Percentiles rank a stretch among this genome's conserved stretches.
Evolutionary conservation across 2,797 vertebrate species (phyloP).

Genomic region (Acanthopagrus latus): DNA sequence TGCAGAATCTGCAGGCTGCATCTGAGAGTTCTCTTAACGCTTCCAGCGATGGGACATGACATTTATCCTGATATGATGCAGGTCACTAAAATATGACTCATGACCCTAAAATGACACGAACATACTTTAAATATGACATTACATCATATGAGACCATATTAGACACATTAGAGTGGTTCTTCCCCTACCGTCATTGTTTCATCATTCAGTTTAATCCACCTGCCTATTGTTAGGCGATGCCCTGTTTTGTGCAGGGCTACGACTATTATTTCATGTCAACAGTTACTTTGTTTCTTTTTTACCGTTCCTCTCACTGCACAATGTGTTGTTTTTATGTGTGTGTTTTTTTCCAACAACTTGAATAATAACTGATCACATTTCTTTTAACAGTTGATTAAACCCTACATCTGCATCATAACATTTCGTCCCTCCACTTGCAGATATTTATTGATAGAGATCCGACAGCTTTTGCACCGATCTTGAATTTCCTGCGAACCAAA

Average conservation of each 20-base stretch:
- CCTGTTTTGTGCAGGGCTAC: neutral
- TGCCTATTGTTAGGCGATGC: neutral
- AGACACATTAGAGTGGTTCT: neutral
- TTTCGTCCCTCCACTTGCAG: conserved; percentile 79
- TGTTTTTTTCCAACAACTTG: neutral
- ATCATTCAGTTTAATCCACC: neutral
- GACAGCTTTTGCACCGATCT: conserved; percentile 97
- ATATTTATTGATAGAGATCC: conserved; percentile 99
- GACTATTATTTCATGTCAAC: too few relatives aligned
- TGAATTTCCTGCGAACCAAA: conserved; percentile 99
- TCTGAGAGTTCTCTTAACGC: neutral
- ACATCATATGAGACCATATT: neutral
- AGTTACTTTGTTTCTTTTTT: neutral
- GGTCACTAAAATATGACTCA: conserved; percentile 10
- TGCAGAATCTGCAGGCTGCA: conserved; percentile 12
- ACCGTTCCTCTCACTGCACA: too few relatives aligned
- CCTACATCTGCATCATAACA: neutral
- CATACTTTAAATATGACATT: neutral
- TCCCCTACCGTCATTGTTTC: neutral
- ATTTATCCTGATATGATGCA: conserved; percentile 23
- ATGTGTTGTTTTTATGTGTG: neutral
- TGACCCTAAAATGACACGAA: neutral
- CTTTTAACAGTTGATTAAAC: neutral
- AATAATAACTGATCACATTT: neutral
- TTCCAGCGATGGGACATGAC: conserved; percentile 13